A percentile compares a stretch with the other conserved stretches of the same genome.
phyloP scores from a whole-genome alignment of 2,888 invertebrate genomes.

The Lasius platythorax region DNA sequence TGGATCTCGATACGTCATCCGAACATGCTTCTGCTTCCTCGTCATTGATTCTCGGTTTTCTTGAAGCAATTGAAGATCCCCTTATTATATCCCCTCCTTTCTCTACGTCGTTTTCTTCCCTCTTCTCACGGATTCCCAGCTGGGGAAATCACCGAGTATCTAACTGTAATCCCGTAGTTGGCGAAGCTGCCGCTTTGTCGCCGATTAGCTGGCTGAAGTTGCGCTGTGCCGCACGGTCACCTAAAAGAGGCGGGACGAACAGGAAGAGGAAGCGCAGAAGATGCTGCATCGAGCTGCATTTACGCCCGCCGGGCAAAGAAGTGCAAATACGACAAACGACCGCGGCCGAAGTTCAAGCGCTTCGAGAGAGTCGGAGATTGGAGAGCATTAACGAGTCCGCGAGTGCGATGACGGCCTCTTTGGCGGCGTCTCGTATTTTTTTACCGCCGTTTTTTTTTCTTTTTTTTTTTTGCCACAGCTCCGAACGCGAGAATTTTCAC shows the following conservation, averaged over 20 bases:
- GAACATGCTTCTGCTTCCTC: conserved; percentile 38
- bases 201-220: conserved; percentile 65
- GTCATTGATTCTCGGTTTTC: conserved; percentile 44
- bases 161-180: conserved; percentile 73
- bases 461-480: conserved; percentile 41
- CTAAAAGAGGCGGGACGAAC: conserved; percentile 62
- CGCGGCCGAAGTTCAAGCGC: conserved; percentile 46
- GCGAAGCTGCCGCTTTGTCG: conserved; percentile 69
- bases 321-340: conserved; percentile 50
- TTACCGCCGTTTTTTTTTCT: not conserved
- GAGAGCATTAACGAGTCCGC: conserved; percentile 41
- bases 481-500: not conserved
- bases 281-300: conserved; percentile 42
- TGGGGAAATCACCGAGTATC: conserved; percentile 40
- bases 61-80: conserved; percentile 31
- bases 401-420: conserved; percentile 22
- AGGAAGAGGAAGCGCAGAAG: conserved; percentile 61
- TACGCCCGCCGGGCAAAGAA: conserved; percentile 56
- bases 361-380: conserved; percentile 39
- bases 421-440: conserved; percentile 1
- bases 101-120: conserved; percentile 32
- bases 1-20: conserved; percentile 33
- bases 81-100: conserved; percentile 45
- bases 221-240: conserved; percentile 40
- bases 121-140: conserved; percentile 42